These are phyloP conservation scores for Chloroceryle amazona DNA, from an alignment of 2,797 vertebrate genomes.

Conservation along the genomic window DNA sequence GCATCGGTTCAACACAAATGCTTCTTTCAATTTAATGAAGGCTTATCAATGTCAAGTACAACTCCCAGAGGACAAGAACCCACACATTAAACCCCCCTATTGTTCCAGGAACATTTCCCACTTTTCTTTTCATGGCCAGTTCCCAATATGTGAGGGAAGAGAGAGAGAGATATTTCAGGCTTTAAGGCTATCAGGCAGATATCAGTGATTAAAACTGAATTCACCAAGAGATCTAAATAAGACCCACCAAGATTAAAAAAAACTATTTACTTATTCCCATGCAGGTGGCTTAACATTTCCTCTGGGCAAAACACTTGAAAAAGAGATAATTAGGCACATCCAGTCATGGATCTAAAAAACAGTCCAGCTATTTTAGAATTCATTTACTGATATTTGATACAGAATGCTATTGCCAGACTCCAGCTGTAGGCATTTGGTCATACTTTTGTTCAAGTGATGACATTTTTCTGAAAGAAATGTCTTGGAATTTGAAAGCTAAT, in stretches of 20 bases:
- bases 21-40: neutral
- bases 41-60: neutral
- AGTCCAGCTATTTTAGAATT: conserved; percentile 53
- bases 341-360: conserved; percentile 20
- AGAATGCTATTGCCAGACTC: conserved; percentile 21
- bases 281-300: conserved; percentile 45
- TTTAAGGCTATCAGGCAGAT: neutral
- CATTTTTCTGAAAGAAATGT: conserved; percentile 23
- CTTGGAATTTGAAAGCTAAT: neutral
- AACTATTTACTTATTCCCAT: neutral
- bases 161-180: neutral
- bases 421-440: conserved; percentile 49
- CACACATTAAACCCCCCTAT: neutral
- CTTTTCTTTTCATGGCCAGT: neutral
- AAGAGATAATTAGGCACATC: conserved; percentile 38
- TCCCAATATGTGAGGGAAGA: neutral
- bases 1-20: neutral
- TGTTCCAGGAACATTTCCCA: neutral
- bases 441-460: conserved; percentile 39
- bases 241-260: neutral
- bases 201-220: conserved; percentile 13
- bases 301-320: conserved; percentile 26
- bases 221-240: neutral
- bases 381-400: conserved; percentile 34
- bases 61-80: neutral